Evolutionary conservation across 30 jellyfish, hydroid and myxozoan genomes (phyloP).

Genomic region (Aurelia coerulea): DNA sequence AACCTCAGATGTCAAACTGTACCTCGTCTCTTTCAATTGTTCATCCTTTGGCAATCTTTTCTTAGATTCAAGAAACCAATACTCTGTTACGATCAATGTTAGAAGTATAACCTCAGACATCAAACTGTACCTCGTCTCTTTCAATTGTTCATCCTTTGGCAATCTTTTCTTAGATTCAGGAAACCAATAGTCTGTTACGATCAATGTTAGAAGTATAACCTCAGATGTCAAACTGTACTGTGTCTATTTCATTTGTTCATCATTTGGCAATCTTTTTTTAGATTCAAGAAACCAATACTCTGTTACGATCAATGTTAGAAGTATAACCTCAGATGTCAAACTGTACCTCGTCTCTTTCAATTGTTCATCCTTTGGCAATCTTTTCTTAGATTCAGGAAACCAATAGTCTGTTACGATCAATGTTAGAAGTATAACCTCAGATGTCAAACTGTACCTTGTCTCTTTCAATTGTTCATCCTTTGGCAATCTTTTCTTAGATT

Average conservation of each 20-base stretch:
- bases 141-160: not conserved
- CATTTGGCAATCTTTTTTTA: too few species aligned
- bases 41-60: not conserved
- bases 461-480: not conserved
- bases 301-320: too few species aligned
- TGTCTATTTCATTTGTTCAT: too few species aligned
- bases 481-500: constrained; percentile 31
- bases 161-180: constrained; percentile 68
- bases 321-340: too few species aligned
- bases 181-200: constrained; percentile 69
- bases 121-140: not conserved
- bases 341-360: not conserved
- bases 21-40: not conserved
- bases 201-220: constrained; percentile 92
- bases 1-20: not conserved
- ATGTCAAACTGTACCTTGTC: not conserved
- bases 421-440: too few species aligned
- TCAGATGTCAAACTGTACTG: constrained; percentile 27
- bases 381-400: not conserved
- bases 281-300: too few species aligned
- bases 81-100: too few species aligned
- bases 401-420: too few species aligned
- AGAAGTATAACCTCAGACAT: too few species aligned
- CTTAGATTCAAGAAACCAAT: not conserved
- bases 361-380: not conserved